Percentiles rank a stretch among this genome's conserved stretches.
Conservation (phyloP, 2,797 vertebrate genomes). For the Tokudaia muenninki region DNA sequence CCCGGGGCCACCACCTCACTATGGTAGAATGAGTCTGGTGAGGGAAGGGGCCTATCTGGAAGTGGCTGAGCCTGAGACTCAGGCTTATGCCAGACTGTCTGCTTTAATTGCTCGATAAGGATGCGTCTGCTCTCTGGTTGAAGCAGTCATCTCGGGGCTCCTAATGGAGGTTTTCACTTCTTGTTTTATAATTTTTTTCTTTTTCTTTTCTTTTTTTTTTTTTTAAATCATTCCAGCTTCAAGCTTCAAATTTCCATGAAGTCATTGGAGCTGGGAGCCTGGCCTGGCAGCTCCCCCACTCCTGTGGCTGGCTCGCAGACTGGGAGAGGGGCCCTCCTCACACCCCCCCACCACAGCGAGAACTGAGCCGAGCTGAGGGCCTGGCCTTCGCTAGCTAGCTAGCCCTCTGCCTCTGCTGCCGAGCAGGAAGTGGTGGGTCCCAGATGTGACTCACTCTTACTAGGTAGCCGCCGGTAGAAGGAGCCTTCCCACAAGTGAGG, state of each 20-base stretch:
- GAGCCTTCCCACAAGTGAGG: conserved; percentile 31
- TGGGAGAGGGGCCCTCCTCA: neutral
- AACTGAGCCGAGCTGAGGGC: neutral
- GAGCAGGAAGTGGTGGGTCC: conserved; percentile 80
- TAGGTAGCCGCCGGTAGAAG: conserved; percentile 59
- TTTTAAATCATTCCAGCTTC: conserved; percentile 60
- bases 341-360: neutral
- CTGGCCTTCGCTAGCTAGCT: neutral
- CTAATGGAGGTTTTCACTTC: conserved; percentile 64
- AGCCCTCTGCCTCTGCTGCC: neutral
- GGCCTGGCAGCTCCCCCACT: neutral
- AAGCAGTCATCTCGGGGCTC: neutral
- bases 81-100: neutral
- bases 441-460: conserved; percentile 68
- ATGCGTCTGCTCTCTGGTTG: neutral
- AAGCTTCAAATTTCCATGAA: conserved; percentile 79
- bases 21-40: neutral
- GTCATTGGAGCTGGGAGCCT: conserved; percentile 55
- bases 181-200: conserved; percentile 57
- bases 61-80: neutral
- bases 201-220: conserved; percentile 16
- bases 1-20: neutral
- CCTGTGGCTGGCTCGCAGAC: neutral
- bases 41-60: neutral
- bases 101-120: conserved; percentile 19